phyloP scores from a whole-genome alignment of 2,113 vertebrate genomes.

The Dasypus novemcinctus region DNA sequence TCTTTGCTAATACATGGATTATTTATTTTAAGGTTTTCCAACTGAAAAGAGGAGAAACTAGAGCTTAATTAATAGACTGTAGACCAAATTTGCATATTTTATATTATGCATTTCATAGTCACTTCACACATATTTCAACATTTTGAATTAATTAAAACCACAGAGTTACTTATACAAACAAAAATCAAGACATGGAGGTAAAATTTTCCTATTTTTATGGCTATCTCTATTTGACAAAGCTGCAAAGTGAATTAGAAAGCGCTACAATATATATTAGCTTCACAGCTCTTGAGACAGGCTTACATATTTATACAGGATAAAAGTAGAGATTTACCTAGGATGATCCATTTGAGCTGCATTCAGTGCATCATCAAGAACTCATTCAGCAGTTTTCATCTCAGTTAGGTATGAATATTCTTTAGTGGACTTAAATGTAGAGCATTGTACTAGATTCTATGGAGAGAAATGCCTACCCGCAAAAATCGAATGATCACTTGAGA shows the following conservation, averaged over 20 bases:
- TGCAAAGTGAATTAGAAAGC: neutral
- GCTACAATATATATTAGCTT: neutral
- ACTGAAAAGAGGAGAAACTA: neutral
- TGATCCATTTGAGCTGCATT: neutral
- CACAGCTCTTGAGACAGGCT: neutral
- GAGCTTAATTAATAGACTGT: neutral
- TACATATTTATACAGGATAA: neutral
- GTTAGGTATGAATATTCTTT: neutral
- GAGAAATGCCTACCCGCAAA: neutral
- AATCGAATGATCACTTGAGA: neutral
- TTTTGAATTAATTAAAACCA: slow-evolving; percentile 26
- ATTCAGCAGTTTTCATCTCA: slow-evolving; percentile 33
- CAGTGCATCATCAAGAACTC: neutral
- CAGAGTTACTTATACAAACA: neutral
- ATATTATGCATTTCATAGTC: slow-evolving; percentile 17
- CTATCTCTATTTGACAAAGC: neutral
- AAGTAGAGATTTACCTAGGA: neutral
- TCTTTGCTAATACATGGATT: neutral
- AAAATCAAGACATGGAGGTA: neutral
- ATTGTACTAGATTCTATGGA: neutral
- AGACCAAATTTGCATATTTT: neutral
- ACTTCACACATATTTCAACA: neutral
- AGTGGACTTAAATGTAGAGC: neutral
- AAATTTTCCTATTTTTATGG: neutral
- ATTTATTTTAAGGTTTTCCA: slow-evolving; percentile 5